Percentiles rank a stretch among this genome's conserved stretches.
Evolutionary conservation across 2,888 invertebrate genomes (phyloP).

Genomic region (Caenorhabditis sp.): DNA sequence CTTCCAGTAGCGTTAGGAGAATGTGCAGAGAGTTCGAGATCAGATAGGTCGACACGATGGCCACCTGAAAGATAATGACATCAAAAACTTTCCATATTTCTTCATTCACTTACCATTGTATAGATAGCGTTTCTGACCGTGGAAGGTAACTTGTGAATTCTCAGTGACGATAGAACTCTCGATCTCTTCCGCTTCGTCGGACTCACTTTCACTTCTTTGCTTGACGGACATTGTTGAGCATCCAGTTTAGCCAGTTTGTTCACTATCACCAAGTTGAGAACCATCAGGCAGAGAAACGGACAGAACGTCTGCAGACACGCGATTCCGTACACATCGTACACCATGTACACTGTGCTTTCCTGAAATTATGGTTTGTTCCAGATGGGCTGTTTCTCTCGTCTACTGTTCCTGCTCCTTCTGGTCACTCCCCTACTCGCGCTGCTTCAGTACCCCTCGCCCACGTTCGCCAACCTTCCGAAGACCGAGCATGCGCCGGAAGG

Average conservation of each 20-base stretch:
- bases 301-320: conserved; percentile 65
- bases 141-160: conserved; percentile 54
- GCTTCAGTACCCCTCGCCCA: neutral
- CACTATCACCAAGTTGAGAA: conserved; percentile 67
- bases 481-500: too few relatives aligned
- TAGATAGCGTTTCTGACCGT: conserved; percentile 69
- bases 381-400: neutral
- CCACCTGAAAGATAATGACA: conserved; percentile 55
- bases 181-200: conserved; percentile 44
- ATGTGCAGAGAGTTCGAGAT: conserved; percentile 71
- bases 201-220: conserved; percentile 20
- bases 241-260: conserved; percentile 57
- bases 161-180: conserved; percentile 52
- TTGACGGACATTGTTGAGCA: conserved; percentile 13
- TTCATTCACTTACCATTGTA: conserved; percentile 62
- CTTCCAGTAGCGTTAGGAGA: conserved; percentile 63
- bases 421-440: neutral
- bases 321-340: conserved; percentile 68
- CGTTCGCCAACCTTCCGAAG: too few relatives aligned
- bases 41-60: conserved; percentile 71
- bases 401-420: neutral
- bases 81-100: too few relatives aligned
- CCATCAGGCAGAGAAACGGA: conserved; percentile 66
- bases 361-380: conserved; percentile 31
- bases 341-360: conserved; percentile 60